phyloP scores from a whole-genome alignment of 2,797 vertebrate species.

The Scleropages formosus region DNA sequence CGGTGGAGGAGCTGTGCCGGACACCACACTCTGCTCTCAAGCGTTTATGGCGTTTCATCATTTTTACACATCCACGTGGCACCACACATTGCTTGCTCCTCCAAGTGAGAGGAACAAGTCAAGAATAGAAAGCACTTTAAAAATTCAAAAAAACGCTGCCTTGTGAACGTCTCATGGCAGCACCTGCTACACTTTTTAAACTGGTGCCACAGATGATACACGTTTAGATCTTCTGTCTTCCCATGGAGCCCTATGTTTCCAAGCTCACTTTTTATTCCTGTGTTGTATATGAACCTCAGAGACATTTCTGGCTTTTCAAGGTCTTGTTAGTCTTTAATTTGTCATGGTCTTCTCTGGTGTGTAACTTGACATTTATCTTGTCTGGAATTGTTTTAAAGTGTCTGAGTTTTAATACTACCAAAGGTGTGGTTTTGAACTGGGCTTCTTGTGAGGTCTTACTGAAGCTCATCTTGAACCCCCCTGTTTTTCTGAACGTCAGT shows the following conservation, averaged over 20 bases:
- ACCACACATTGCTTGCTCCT: not conserved
- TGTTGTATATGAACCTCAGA: not conserved
- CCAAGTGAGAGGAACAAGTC: not conserved
- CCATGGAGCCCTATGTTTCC: not conserved
- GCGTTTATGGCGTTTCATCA: not conserved
- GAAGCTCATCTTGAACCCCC: too few relatives aligned
- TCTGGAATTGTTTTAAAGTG: not conserved
- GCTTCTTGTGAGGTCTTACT: too few relatives aligned
- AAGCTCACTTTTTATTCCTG: not conserved
- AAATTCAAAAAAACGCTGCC: not conserved
- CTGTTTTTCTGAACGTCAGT: too few relatives aligned
- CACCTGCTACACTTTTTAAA: not conserved
- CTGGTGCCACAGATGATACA: not conserved
- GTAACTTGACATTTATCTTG: not conserved
- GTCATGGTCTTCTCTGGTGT: not conserved
- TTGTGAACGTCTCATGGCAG: not conserved
- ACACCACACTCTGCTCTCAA: not conserved
- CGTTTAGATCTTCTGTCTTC: not conserved
- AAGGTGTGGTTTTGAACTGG: too few relatives aligned
- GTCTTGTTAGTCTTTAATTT: not conserved
- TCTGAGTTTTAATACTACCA: too few relatives aligned
- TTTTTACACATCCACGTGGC: not conserved
- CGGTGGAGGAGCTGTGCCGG: not conserved
- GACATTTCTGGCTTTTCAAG: not conserved
- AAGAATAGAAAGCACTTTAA: slow-evolving; percentile 20